Conservation (phyloP, 92 coral and sea anemone genomes). For the Anthopleura xanthogrammica region DNA sequence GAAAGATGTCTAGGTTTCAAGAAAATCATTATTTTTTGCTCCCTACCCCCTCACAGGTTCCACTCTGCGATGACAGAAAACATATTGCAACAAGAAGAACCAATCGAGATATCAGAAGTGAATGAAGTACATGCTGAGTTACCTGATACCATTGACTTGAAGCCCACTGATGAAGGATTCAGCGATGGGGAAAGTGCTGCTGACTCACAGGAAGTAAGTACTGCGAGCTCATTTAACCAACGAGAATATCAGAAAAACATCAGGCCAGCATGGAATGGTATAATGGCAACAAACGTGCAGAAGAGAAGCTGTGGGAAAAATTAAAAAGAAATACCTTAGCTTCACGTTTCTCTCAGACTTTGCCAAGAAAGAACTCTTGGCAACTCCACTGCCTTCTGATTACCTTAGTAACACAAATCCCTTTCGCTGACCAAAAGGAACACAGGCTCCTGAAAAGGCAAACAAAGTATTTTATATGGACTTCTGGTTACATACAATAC, state of each 20-base stretch:
- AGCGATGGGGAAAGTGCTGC: slow-evolving; percentile 8
- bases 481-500: too few relatives aligned
- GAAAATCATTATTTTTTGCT: neutral
- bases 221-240: neutral
- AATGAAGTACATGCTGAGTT: slow-evolving; percentile 11
- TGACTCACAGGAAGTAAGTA: slow-evolving; percentile 3
- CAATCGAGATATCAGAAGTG: slow-evolving; percentile 7
- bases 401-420: too few relatives aligned
- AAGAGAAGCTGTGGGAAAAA: too few relatives aligned
- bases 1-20: neutral
- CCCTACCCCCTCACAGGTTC: neutral
- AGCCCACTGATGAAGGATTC: slow-evolving; percentile 26
- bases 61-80: neutral
- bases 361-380: too few relatives aligned
- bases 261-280: too few relatives aligned
- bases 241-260: too few relatives aligned
- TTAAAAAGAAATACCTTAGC: too few relatives aligned
- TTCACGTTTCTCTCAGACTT: too few relatives aligned
- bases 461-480: too few relatives aligned
- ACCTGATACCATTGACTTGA: slow-evolving; percentile 8
- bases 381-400: too few relatives aligned
- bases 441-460: too few relatives aligned
- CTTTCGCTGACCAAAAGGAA: too few relatives aligned
- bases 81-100: neutral
- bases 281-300: neutral